These are phyloP conservation scores for Pachydiplax longipennis DNA, from an alignment of 2,888 invertebrate genomes.

Conservation along the genomic window DNA sequence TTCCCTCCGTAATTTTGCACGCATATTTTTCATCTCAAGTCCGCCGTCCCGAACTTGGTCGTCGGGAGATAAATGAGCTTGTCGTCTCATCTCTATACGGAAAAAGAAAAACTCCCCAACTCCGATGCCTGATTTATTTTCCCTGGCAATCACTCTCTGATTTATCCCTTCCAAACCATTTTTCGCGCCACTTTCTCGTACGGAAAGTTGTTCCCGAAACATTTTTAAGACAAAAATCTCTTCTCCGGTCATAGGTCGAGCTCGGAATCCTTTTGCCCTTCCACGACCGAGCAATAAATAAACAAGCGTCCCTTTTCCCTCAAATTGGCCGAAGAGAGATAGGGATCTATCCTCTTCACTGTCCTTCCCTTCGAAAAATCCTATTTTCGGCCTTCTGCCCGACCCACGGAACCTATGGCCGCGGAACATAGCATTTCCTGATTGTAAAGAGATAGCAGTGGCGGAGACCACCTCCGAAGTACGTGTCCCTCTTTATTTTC, in stretches of 20 bases:
- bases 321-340: conserved; percentile 27
- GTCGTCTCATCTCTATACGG: background rate
- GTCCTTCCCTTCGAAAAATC: background rate
- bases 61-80: background rate
- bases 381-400: background rate
- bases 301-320: background rate
- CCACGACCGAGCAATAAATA: background rate
- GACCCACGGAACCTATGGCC: background rate
- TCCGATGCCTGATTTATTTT: background rate
- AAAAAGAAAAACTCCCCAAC: background rate
- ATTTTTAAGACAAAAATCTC: conserved; percentile 1
- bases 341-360: conserved; percentile 17
- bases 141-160: conserved; percentile 7
- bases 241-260: background rate
- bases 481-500: background rate
- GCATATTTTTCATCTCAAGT: background rate
- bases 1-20: background rate
- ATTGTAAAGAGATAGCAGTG: background rate
- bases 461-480: background rate
- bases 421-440: background rate
- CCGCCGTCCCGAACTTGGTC: background rate
- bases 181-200: background rate
- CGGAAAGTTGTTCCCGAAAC: conserved; percentile 11
- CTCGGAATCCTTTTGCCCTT: background rate
- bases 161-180: conserved; percentile 11